phyloP scores from a whole-genome alignment of 2,888 invertebrate genomes.

The Eristalinus aeneus region DNA sequence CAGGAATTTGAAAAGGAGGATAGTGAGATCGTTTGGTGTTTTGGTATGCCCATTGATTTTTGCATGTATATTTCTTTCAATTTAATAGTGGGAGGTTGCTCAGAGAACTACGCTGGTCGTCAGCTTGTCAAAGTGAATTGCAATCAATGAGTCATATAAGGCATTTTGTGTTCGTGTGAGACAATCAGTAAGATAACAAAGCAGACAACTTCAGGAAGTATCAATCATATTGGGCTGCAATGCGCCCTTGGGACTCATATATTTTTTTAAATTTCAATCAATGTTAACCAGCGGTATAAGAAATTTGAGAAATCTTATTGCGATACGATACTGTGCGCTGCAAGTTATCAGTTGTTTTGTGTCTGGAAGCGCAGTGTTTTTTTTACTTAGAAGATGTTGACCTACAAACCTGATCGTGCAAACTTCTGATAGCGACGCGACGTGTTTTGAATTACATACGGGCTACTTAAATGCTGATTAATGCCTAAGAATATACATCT shows the following conservation, averaged over 20 bases:
- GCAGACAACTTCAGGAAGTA: conserved; percentile 45
- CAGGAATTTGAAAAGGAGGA: background rate
- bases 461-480: background rate
- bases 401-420: conserved; percentile 51
- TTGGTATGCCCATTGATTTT: conserved; percentile 40
- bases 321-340: background rate
- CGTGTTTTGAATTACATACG: background rate
- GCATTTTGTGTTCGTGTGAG: conserved; percentile 39
- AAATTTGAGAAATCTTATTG: conserved; percentile 1
- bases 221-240: conserved; percentile 38
- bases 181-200: conserved; percentile 62
- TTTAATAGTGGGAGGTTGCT: conserved; percentile 53
- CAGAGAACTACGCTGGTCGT: conserved; percentile 13
- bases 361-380: conserved; percentile 9
- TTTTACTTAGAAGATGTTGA: conserved; percentile 15
- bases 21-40: conserved; percentile 18
- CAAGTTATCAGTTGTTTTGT: conserved; percentile 32
- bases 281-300: background rate
- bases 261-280: background rate
- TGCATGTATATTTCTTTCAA: conserved; percentile 10
- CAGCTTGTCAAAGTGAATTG: background rate
- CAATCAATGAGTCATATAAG: conserved; percentile 44
- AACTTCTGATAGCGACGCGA: conserved; percentile 20
- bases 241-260: conserved; percentile 11
- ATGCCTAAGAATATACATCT: background rate